phyloP scores from a whole-genome alignment of 2,888 invertebrate genomes.

The Acanthosepion lycidas region DNA sequence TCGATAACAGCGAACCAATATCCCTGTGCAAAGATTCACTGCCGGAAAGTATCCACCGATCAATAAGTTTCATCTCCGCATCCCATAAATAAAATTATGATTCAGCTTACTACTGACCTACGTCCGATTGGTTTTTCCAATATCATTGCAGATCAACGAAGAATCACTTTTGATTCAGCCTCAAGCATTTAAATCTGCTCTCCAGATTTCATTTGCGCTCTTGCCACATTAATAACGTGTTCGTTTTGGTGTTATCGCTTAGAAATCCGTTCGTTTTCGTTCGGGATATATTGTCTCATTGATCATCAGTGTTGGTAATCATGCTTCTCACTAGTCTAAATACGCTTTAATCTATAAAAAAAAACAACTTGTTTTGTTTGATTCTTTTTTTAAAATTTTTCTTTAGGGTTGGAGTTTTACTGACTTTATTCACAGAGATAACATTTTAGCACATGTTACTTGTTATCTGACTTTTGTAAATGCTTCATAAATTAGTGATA shows the following conservation, averaged over 20 bases:
- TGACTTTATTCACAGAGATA: no score
- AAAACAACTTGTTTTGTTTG: no score
- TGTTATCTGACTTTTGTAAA: no score
- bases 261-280: background rate
- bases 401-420: no score
- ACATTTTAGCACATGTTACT: no score
- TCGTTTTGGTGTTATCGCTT: background rate
- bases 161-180: background rate
- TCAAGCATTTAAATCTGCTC: background rate
- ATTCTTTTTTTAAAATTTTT: no score
- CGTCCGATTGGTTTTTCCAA: background rate
- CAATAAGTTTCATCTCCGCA: background rate
- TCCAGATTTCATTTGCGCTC: background rate
- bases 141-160: background rate
- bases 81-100: background rate
- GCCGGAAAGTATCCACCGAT: background rate
- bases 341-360: no score
- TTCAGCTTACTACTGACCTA: background rate
- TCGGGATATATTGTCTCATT: background rate
- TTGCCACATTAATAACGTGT: background rate
- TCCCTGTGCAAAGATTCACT: background rate
- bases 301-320: background rate
- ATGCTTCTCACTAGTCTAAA: background rate
- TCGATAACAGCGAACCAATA: background rate
- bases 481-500: no score